These are phyloP conservation scores for Sialia sialis DNA, from an alignment of 2,113 vertebrate genomes.

Conservation along the genomic window DNA sequence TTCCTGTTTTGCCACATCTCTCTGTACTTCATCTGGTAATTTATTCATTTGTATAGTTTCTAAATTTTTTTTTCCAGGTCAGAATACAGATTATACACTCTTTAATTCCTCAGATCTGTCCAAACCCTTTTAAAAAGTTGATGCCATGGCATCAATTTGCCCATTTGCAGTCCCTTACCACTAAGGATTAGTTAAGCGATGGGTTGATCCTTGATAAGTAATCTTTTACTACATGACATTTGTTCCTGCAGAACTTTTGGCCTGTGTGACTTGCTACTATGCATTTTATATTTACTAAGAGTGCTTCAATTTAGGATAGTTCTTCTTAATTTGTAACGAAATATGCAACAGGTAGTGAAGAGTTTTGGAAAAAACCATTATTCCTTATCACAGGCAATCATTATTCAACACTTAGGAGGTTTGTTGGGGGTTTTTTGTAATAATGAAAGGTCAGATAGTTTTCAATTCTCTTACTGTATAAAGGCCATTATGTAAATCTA, in stretches of 20 bases:
- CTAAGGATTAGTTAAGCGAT: neutral
- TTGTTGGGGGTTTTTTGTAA: neutral
- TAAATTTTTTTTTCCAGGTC: neutral
- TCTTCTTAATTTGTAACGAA: neutral
- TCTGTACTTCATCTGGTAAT: neutral
- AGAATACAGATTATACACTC: neutral
- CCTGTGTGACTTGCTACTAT: neutral
- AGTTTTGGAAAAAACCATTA: neutral
- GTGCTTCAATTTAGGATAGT: neutral
- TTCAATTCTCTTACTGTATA: neutral
- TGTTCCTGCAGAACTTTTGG: neutral
- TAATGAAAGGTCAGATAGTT: neutral
- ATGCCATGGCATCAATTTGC: neutral
- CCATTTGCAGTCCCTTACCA: neutral
- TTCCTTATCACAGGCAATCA: neutral
- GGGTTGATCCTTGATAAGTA: neutral
- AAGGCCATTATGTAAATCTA: neutral
- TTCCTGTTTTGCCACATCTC: neutral
- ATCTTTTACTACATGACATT: neutral
- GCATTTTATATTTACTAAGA: neutral
- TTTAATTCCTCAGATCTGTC: neutral
- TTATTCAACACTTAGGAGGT: neutral
- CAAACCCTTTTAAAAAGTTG: neutral
- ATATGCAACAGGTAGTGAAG: neutral
- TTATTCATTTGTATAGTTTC: neutral